Evolutionary conservation across 2,113 vertebrate species (phyloP).

Genomic region (Butorides virescens): DNA sequence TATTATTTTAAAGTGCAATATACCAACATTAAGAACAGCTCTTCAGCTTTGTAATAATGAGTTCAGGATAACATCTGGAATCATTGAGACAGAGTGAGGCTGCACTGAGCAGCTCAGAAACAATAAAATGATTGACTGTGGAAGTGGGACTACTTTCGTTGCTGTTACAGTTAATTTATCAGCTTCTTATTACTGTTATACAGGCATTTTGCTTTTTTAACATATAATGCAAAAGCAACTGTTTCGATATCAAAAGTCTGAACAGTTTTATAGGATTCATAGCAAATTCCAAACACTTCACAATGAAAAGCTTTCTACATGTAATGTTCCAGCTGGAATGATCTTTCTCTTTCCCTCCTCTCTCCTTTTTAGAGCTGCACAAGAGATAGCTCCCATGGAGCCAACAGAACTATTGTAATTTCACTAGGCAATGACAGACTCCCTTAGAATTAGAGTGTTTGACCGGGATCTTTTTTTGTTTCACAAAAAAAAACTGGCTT

Average conservation of each 20-base stretch:
- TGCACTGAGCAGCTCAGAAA: background rate
- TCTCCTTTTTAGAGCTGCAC: background rate
- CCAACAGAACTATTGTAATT: background rate
- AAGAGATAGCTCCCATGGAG: background rate
- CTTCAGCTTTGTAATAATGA: background rate
- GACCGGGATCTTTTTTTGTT: background rate
- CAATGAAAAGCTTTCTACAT: slow-evolving; percentile 22
- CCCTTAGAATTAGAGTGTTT: background rate
- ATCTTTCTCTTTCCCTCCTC: background rate
- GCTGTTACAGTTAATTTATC: background rate
- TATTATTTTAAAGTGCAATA: background rate
- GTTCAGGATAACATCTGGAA: background rate
- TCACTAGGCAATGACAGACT: background rate
- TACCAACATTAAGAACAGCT: background rate
- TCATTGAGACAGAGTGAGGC: background rate
- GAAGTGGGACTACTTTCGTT: background rate
- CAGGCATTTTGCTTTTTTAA: slow-evolving; percentile 35
- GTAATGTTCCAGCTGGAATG: slow-evolving; percentile 63
- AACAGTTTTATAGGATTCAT: slow-evolving; percentile 5
- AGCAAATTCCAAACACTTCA: slow-evolving; percentile 57
- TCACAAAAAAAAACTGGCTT: background rate
- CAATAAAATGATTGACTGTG: background rate
- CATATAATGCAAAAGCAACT: slow-evolving; percentile 2
- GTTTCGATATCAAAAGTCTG: slow-evolving; percentile 17
- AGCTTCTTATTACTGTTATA: background rate